Base-by-base conservation (phyloP, 2,888 invertebrate genomes). In the Amiota communis region DNA sequence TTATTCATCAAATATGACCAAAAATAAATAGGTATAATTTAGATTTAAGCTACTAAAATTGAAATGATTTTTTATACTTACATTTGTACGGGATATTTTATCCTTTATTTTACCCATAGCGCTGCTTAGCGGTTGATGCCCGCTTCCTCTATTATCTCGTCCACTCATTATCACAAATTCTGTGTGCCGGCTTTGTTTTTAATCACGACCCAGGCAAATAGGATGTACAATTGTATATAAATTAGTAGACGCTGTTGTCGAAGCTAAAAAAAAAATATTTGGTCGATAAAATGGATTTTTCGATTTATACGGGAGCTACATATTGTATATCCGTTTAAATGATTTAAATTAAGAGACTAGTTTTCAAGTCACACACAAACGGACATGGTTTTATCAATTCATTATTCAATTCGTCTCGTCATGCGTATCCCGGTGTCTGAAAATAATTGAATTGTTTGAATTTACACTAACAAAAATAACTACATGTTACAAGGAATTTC, bases 91-190 rank as follows among this genome's bases (percentile, higher is more conserved):
- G 20, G 88, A 87, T 63, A 90, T 77, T 83, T 88, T 89, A 70
- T 89, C 90, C 86, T 89, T 89, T 68, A 90, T 80, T 81, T 89
- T 89, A 59, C 89, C 89, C 88, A 90, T 87, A 71, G 89, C 86
- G 77, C 80, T 88, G 82, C 87, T 88, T 72, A 88, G 80, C 76
- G 86, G 87, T 75, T 87, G 87, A 73, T 84, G 82, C 36, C 87
- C 86, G 80, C 84, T 86, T 74, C 86, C 85, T 76, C 88, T 86
- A 80, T 86, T 88, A 75, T 90, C 89, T 72, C 88, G 87, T 82
- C 89, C 89, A 84, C 89, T 90, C 90, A 90, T 90, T 86, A 79
- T 20, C 2, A 63, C 2, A 20, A 17, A 23, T 71, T 36, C 13
- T 49, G 48, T 64, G 20, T 9, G 23, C 36, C 6, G 36, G 36